phyloP scores from a whole-genome alignment of 2,113 vertebrate species.

The Pampusana beccarii region DNA sequence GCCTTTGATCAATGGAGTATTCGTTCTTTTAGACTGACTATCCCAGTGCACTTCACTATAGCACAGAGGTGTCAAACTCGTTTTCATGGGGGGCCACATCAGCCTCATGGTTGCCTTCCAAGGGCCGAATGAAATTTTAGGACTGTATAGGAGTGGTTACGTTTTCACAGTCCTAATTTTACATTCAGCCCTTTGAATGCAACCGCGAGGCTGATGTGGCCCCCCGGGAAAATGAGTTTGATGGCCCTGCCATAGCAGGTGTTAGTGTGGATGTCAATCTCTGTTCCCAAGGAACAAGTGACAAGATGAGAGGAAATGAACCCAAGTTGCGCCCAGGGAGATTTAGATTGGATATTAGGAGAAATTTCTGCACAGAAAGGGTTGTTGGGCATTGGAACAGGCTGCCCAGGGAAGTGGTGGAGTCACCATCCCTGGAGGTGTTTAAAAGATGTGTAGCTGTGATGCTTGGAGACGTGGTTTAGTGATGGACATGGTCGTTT shows the following conservation, averaged over 20 bases:
- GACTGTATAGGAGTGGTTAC: no score
- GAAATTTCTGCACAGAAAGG: neutral
- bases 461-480: neutral
- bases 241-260: no score
- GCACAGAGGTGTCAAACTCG: no score
- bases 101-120: no score
- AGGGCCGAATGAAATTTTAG: no score
- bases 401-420: neutral
- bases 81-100: no score
- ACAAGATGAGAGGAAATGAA: neutral
- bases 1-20: neutral
- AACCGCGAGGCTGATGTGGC: no score
- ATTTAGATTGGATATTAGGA: neutral
- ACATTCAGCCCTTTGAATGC: no score
- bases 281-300: neutral
- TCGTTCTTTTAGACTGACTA: neutral
- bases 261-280: neutral
- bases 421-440: neutral
- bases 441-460: neutral
- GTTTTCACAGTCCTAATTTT: no score
- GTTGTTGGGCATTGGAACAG: neutral
- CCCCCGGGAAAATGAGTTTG: no score
- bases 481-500: neutral
- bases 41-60: neutral
- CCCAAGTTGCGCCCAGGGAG: neutral